phyloP scores from a whole-genome alignment of 2,888 invertebrate genomes.

The Thecocarcelia acutangulata region DNA sequence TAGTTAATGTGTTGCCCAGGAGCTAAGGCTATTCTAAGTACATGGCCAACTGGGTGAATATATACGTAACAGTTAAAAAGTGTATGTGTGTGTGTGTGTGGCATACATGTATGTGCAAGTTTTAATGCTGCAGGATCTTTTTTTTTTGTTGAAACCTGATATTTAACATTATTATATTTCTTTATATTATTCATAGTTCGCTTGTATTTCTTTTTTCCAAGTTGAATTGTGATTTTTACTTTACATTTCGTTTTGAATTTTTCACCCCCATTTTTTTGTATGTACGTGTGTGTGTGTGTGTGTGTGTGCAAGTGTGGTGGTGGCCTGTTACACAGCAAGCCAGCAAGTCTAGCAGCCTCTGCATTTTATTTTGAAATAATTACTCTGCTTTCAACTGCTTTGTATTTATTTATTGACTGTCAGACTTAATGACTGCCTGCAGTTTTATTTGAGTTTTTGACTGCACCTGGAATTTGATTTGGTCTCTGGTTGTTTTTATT shows the following conservation, averaged over 20 bases:
- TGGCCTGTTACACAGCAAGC: constrained; percentile 23
- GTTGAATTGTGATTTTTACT: constrained; percentile 66
- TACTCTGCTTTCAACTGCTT: constrained; percentile 25
- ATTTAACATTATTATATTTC: constrained; percentile 67
- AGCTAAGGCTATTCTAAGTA: no score
- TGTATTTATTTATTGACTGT: constrained; percentile 26
- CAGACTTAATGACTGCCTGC: constrained; percentile 56
- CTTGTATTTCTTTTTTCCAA: constrained; percentile 35
- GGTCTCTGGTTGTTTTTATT: constrained; percentile 65
- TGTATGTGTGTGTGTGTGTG: constrained; percentile 11
- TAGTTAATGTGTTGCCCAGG: no score
- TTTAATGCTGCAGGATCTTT: constrained; percentile 42
- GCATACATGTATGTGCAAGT: not conserved
- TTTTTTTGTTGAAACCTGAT: constrained; percentile 60
- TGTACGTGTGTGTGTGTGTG: no score
- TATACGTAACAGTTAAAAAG: not conserved
- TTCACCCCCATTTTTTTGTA: constrained; percentile 67
- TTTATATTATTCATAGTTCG: constrained; percentile 20
- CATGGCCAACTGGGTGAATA: no score
- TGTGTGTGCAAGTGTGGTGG: not conserved
- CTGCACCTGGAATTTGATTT: constrained; percentile 74
- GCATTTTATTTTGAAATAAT: constrained; percentile 58
- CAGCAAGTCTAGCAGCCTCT: constrained; percentile 53
- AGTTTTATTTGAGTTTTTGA: constrained; percentile 67
- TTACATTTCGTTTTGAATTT: constrained; percentile 37